Evolutionary conservation across 2,113 vertebrate species (phyloP), one percentile per base, ranked within the genome.

Genomic region (Polypterus bichir): DNA sequence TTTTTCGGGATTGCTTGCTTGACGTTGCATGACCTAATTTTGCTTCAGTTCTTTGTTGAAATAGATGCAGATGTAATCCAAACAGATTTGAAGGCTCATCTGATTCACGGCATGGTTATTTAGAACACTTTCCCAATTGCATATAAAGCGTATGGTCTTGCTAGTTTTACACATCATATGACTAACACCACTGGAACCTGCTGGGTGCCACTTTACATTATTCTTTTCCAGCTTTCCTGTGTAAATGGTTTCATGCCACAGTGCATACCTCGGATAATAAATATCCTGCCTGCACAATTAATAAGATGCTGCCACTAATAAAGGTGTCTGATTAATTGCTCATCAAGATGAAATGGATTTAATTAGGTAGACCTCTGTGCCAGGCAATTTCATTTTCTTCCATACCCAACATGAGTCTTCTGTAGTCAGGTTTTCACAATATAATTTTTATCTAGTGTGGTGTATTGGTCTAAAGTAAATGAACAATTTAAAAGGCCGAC

Each of bases 251-350:
- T 67, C 66, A 69, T 72, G 72, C 52, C 27, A 61, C 64, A 69
- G 64, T 52, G 62, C 45, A 52, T 63, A 48, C 62, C 62, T 55
- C 5, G 73, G 69, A 74, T 73, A 73, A 60, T 64, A 67, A 58
- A 70, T 54, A 46, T 59, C 62, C 57, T 68, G 74, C 71, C 69
- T 68, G 53, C 62, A 72, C 66, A 81, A 80, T 67, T 71, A 73
- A 70, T 76, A 70, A 69, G 61, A 77, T 62, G 62, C 73, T 72
- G 76, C 77, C 68, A 80, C 62, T 64, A 65, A 66, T 70, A 71
- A 79, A 68, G 63, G 74, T 65, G 73, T 65, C 73, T 84, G 79
- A 85, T 86, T 87, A 89, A 87, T 87, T 83, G 81, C 76, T 86
- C 79, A 83, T 83, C 76, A 80, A 78, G 74, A 70, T 69, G 69